Percentiles rank a stretch among this genome's conserved stretches.
These are phyloP conservation scores for Drosophila murphyi DNA, from an alignment of 1,140 invertebrate genomes.

Conservation along the genomic window DNA sequence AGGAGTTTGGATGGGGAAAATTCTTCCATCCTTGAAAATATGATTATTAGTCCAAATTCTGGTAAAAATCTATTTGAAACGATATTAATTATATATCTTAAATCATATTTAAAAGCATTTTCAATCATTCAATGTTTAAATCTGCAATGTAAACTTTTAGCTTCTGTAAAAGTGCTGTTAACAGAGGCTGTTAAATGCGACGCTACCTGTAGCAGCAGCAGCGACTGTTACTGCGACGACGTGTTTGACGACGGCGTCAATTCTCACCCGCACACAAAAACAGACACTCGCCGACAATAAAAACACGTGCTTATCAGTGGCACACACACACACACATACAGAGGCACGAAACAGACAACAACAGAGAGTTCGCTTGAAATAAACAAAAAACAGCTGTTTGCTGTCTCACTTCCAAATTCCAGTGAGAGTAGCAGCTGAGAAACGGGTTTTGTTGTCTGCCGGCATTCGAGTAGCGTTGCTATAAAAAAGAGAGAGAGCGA, in stretches of 20 bases:
- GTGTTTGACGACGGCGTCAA: slow-evolving; percentile 6
- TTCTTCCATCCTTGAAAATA: not conserved
- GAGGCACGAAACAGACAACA: slow-evolving; percentile 35
- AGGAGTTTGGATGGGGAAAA: not conserved
- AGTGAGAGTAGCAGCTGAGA: slow-evolving; percentile 43
- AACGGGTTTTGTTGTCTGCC: slow-evolving; percentile 34
- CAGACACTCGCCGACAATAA: slow-evolving; percentile 53
- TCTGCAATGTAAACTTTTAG: not conserved
- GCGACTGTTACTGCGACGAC: slow-evolving; percentile 7
- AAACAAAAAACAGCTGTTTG: slow-evolving; percentile 79
- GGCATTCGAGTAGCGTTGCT: slow-evolving; percentile 37
- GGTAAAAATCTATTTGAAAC: not conserved
- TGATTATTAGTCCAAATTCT: too few species aligned
- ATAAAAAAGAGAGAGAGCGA: slow-evolving; percentile 26
- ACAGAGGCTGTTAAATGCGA: slow-evolving; percentile 14
- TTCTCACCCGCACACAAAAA: slow-evolving; percentile 36
- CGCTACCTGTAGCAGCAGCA: slow-evolving; percentile 7
- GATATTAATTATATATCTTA: too few species aligned
- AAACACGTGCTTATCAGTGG: slow-evolving; percentile 74
- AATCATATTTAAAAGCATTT: too few species aligned
- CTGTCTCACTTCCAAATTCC: slow-evolving; percentile 37
- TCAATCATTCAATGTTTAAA: not conserved
- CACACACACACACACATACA: slow-evolving; percentile 27
- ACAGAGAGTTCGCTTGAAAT: slow-evolving; percentile 67
- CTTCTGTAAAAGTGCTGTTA: slow-evolving; percentile 3